Conservation (phyloP, 2,888 invertebrate genomes). For the Actias luna region DNA sequence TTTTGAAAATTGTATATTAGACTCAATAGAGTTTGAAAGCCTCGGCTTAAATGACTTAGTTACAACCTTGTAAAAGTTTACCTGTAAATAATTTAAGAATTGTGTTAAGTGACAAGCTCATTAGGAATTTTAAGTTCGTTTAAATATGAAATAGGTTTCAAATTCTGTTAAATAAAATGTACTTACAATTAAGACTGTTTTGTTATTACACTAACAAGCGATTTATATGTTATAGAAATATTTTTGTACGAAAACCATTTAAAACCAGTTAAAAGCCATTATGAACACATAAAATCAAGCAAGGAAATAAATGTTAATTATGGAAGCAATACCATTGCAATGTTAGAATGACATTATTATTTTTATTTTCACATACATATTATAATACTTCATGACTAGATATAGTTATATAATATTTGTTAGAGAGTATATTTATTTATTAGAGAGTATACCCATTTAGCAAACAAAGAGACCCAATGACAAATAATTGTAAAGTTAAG, state of each 20-base stretch:
- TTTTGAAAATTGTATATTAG: background rate
- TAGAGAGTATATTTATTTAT: background rate
- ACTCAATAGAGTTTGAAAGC: no score
- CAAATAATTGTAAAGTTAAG: background rate
- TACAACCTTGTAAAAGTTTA: no score
- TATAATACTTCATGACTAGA: conserved; percentile 2
- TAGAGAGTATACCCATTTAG: background rate
- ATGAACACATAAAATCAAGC: background rate
- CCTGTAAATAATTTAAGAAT: background rate
- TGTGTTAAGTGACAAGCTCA: background rate
- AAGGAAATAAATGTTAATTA: background rate
- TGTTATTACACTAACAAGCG: background rate
- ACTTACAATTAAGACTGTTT: background rate
- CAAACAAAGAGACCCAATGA: background rate
- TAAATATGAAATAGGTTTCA: background rate
- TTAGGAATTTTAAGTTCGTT: conserved; percentile 4
- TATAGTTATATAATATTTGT: background rate
- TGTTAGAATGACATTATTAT: background rate
- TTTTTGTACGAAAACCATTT: no score
- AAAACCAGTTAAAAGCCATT: background rate
- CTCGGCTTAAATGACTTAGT: no score
- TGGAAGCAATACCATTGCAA: background rate
- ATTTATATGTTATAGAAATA: background rate
- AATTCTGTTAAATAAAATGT: conserved; percentile 5
- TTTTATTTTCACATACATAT: background rate